Evolutionary conservation across 2,797 vertebrate genomes (phyloP).

Genomic region (Diplodus sargus): DNA sequence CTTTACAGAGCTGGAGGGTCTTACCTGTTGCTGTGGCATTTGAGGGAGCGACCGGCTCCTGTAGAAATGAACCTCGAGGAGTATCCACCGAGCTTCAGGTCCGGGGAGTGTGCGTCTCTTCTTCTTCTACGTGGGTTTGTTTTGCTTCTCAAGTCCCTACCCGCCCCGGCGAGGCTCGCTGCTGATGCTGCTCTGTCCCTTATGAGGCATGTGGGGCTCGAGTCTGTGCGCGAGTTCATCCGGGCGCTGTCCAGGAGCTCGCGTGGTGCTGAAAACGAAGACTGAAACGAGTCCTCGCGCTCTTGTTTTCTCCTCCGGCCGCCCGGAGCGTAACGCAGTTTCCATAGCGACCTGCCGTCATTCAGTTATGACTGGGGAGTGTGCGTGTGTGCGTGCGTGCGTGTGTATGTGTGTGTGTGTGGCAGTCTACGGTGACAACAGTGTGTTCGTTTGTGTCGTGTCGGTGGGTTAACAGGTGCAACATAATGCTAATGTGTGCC

Average conservation of each 20-base stretch:
- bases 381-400: constrained; percentile 31
- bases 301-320: constrained; percentile 80
- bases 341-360: constrained; percentile 90
- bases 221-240: constrained; percentile 67
- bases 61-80: constrained; percentile 23
- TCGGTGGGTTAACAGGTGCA: constrained; percentile 52
- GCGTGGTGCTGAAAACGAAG: constrained; percentile 89
- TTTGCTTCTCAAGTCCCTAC: constrained; percentile 24
- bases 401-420: neutral
- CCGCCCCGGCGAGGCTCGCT: constrained; percentile 35
- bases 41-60: constrained; percentile 62
- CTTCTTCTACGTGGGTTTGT: neutral
- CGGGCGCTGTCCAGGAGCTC: constrained; percentile 87
- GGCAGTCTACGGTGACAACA: constrained; percentile 42
- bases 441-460: constrained; percentile 23
- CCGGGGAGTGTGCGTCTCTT: constrained; percentile 15
- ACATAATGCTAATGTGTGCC: constrained; percentile 11
- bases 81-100: constrained; percentile 49
- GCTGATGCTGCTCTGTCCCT: constrained; percentile 63
- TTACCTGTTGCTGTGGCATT: constrained; percentile 80
- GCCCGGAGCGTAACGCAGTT: constrained; percentile 88
- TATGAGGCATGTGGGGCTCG: constrained; percentile 45
- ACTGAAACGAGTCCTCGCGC: constrained; percentile 74
- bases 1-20: constrained; percentile 36
- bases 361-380: constrained; percentile 80